A percentile compares a stretch with the other conserved stretches of the same genome.
Evolutionary conservation across 2,113 vertebrate species (phyloP).

Genomic region (Manacus vitellinus): DNA sequence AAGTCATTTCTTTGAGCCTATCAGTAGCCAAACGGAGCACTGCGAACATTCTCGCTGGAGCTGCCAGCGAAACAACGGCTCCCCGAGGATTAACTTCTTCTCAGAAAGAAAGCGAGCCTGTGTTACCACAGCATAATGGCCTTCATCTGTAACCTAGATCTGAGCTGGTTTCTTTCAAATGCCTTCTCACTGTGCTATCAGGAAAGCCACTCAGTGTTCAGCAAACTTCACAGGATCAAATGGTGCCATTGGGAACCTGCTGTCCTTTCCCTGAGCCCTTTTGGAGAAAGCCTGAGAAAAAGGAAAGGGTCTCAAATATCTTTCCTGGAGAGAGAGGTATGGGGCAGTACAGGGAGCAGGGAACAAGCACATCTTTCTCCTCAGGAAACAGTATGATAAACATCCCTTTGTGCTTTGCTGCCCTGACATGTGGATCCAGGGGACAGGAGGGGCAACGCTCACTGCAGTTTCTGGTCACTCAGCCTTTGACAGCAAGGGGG

Average conservation of each 20-base stretch:
- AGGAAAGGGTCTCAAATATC: background rate
- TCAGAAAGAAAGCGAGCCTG: background rate
- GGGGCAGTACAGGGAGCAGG: background rate
- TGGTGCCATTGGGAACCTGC: background rate
- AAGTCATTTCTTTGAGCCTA: constrained; percentile 41
- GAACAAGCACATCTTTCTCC: background rate
- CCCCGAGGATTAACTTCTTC: background rate
- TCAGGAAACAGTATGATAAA: background rate
- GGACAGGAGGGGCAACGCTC: background rate
- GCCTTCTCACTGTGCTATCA: background rate
- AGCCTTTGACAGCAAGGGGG: background rate
- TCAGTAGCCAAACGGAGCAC: background rate
- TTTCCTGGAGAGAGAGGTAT: background rate
- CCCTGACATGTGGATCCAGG: background rate
- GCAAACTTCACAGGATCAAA: background rate
- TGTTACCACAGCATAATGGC: background rate
- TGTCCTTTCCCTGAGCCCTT: background rate
- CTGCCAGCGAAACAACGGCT: background rate
- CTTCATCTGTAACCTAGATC: constrained; percentile 61
- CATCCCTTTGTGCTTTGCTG: background rate
- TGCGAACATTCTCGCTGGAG: background rate
- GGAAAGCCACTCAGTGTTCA: fast-evolving
- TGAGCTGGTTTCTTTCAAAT: constrained; percentile 30
- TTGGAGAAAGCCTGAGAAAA: background rate
- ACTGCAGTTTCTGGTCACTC: background rate